Evolutionary conservation across 30 jellyfish, hydroid and myxozoan species (phyloP).

Genomic region (Hydractinia symbiolongicarpus): DNA sequence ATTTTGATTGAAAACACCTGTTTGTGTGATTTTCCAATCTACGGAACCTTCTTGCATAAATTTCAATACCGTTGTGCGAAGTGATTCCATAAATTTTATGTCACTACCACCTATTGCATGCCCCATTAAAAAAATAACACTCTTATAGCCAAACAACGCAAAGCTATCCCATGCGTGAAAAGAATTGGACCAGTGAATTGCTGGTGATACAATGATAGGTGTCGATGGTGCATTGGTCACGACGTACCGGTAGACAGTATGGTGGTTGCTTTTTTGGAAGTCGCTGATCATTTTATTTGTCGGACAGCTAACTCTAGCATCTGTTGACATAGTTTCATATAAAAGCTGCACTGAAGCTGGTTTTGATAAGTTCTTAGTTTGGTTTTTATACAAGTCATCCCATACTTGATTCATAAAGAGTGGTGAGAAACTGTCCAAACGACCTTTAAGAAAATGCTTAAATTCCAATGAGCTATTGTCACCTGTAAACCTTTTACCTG

Average conservation of each 20-base stretch:
- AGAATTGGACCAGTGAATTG: not conserved
- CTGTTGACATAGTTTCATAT: constrained; percentile 45
- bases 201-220: not conserved
- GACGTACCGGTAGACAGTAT: constrained; percentile 39
- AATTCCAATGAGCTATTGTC: not conserved
- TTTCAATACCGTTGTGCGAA: not conserved
- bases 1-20: constrained; percentile 3
- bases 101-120: not conserved
- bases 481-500: not conserved
- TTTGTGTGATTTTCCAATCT: not conserved
- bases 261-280: constrained; percentile 6
- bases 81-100: not conserved
- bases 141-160: constrained; percentile 44
- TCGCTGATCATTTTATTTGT: constrained; percentile 9
- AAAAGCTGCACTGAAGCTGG: not conserved
- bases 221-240: constrained; percentile 36
- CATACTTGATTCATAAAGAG: not conserved
- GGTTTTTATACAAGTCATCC: constrained; percentile 12
- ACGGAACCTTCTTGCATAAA: not conserved
- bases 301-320: constrained; percentile 48
- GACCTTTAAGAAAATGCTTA: constrained; percentile 2
- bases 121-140: not conserved
- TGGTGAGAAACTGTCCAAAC: constrained; percentile 16
- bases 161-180: constrained; percentile 39
- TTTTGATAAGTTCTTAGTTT: not conserved